phyloP scores from a whole-genome alignment of 2,113 vertebrate species.

The Erythrocebus patas region DNA sequence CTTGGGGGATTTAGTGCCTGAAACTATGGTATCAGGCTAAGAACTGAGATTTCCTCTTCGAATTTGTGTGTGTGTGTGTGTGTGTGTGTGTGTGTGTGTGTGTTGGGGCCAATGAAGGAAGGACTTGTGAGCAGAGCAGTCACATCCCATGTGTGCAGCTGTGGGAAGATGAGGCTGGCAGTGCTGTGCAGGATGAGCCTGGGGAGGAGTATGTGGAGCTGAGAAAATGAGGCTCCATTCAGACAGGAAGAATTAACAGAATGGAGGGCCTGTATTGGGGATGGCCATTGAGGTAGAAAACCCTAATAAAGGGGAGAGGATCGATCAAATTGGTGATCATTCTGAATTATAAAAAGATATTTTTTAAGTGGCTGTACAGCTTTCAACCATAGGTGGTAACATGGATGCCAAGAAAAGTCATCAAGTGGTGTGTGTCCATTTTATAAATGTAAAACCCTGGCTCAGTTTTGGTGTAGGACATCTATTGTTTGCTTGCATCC shows the following conservation, averaged over 20 bases:
- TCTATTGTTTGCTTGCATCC: neutral
- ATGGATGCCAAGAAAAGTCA: neutral
- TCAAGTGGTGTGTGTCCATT: neutral
- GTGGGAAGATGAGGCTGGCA: neutral
- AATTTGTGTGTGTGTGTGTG: neutral
- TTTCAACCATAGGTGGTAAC: neutral
- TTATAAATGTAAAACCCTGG: neutral
- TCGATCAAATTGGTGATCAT: neutral
- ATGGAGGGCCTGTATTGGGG: neutral
- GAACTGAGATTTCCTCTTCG: neutral
- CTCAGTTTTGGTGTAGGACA: neutral
- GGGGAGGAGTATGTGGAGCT: neutral
- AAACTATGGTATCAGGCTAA: neutral
- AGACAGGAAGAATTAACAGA: neutral
- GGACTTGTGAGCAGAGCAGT: neutral
- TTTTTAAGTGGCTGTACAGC: neutral
- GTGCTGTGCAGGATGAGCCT: neutral
- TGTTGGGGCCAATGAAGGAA: neutral
- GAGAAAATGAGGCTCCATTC: neutral
- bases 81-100: neutral
- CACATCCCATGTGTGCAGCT: neutral
- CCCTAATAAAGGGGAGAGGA: neutral
- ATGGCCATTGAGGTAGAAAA: neutral
- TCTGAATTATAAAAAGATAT: neutral
- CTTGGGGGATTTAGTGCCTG: neutral